Base-by-base conservation (phyloP, 2,113 vertebrate species). In the Hepsetus odoe region DNA sequence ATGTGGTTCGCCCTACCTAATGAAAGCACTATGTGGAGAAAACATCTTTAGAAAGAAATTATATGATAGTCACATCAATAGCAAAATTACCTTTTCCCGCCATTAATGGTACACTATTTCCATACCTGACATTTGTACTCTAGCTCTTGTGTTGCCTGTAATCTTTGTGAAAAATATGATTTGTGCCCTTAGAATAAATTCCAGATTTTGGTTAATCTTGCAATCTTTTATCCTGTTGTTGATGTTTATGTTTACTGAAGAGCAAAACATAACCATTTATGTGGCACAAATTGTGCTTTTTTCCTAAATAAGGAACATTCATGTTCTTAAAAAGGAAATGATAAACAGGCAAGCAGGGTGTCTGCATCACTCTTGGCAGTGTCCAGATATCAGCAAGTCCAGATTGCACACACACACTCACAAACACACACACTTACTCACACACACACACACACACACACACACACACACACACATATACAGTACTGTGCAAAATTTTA, bases 11-110 rank as follows among this genome's bases (percentile, higher is more conserved):
- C 72, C 59, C 67, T 76, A 40, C 51, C 62, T 49, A 72, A 78
- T 53, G 51, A 64, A 64, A 82, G 69, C 70, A 33, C 35, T 35
- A 24, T 33, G 49, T 71, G 49, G 44, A 51, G 18, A 76, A 66
- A 65, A 65, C 61, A 16, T 26, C 33, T 51, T 72, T 58, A 49
- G 56, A 51, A 79, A 65, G 55, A 22, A 51, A 70, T 61, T 38
- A 44, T 20, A 30, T 49, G 65, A 71, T 71, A 32, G 65, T 51
- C 58, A 80, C 38, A 33, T 83, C 64, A 83, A 62, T 51, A 58
- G 61, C 30, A 58, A 69, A 80, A 72, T 72, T 30, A 58, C 38
- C 24, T 56, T 55, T 22, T 22, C 22, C 32, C 40, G 28, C 67
- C 49, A 65, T 62, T 24, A 69, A 7, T 13, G 13, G 9, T 59